Conservation (phyloP, 2,113 vertebrate genomes). For the Caretta caretta region DNA sequence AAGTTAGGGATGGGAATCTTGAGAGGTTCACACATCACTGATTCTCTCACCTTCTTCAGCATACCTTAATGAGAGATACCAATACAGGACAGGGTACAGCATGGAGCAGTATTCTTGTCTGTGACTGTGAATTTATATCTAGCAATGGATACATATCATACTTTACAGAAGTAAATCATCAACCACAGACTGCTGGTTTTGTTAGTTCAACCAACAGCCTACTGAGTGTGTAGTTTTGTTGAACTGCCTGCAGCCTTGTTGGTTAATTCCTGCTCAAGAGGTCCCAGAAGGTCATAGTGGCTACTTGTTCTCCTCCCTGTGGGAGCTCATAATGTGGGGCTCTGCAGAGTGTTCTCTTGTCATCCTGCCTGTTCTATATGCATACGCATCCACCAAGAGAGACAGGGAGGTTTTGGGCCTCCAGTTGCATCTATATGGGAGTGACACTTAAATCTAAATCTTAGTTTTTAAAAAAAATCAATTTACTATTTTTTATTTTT, state of each 20-base stretch:
- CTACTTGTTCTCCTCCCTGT: neutral
- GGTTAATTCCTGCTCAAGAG: constrained; percentile 20
- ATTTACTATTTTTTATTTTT: neutral
- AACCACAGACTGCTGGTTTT: neutral
- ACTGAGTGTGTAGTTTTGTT: neutral
- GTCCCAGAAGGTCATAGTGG: neutral
- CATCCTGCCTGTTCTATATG: neutral
- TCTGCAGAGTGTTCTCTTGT: neutral
- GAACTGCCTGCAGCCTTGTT: neutral
- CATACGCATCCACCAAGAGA: neutral
- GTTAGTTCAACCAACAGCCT: neutral
- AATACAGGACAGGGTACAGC: neutral
- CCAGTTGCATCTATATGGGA: neutral
- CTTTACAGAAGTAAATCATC: neutral
- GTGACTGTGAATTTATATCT: neutral
- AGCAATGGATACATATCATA: neutral
- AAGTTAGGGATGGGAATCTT: neutral
- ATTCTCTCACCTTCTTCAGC: neutral
- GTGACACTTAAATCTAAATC: neutral
- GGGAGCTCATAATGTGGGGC: neutral
- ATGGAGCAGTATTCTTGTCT: neutral
- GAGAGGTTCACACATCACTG: neutral
- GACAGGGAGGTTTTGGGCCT: neutral
- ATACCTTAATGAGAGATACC: neutral
- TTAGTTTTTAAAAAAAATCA: neutral